These are phyloP conservation scores for Brachyopa scutellaris DNA, from an alignment of 2,888 invertebrate species.

Conservation along the genomic window DNA sequence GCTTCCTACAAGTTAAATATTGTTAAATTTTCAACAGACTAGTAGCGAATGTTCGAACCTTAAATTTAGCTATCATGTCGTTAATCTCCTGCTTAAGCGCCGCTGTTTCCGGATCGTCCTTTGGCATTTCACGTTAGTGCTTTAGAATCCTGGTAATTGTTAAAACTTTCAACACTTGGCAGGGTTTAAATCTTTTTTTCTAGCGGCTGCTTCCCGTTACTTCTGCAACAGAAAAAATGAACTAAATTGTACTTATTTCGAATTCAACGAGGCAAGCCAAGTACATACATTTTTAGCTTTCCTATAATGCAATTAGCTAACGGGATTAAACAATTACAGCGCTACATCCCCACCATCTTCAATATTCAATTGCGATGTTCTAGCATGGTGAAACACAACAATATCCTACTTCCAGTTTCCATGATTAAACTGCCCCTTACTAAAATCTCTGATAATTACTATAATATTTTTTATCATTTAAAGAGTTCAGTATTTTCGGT, in stretches of 20 bases:
- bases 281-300: conserved; percentile 30
- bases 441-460: no score
- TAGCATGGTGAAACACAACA: no score
- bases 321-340: conserved; percentile 75
- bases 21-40: neutral
- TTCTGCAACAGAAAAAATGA: conserved; percentile 42
- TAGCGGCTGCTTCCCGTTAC: conserved; percentile 21
- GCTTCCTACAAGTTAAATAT: conserved; percentile 84
- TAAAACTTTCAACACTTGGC: no score
- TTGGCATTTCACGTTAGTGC: conserved; percentile 85
- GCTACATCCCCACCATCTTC: neutral
- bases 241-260: conserved; percentile 48
- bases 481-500: no score
- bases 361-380: no score
- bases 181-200: no score
- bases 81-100: conserved; percentile 91
- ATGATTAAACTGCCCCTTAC: no score
- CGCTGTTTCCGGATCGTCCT: conserved; percentile 91
- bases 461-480: no score
- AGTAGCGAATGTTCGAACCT: conserved; percentile 83
- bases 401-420: no score
- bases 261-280: conserved; percentile 24
- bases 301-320: conserved; percentile 79
- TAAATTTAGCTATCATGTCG: conserved; percentile 89
- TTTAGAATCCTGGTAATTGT: neutral